Evolutionary conservation across 1,140 invertebrate species (phyloP), one percentile per base, ranked within the genome.

Genomic region (Drosophila parvula): DNA sequence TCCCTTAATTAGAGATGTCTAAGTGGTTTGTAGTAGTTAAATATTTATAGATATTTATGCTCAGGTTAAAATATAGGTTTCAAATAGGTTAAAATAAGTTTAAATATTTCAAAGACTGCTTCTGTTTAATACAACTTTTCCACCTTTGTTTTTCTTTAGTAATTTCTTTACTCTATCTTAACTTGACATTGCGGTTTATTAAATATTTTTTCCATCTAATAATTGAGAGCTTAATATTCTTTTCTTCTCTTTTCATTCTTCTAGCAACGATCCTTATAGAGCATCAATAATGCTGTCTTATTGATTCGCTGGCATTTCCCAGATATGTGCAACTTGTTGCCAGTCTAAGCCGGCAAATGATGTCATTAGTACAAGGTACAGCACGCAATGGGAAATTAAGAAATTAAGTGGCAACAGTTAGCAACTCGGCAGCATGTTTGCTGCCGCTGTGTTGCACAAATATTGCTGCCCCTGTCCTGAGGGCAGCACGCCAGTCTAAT

Each of bases 331-430:
- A 48, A 62, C 62, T 65, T 34, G 64, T 40, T 38, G 38, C 40
- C 40, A 47, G 71, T 67, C 71, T 62, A 51, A 51, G 38, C 53
- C 62, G 55, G 44, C 79, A 86, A 86, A 88, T 86, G 76, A 86
- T 86, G 83, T 88, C 83, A 86, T 86, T 86, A 86, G 79, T 63
- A 63, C 12, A 36, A 67, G 65, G 34, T 43, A 43, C 67, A 47
- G 51, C 79, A 86, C 82, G 79, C 79, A 88, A 78, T 67, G 53
- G 71, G 22, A 56, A 64, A 86, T 86, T 83, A 86, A 86, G 83
- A 86, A 83, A 88, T 86, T 86, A 86, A 88, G 77, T 86, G 76
- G 60, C 71, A 83, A 63, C 83, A 85, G 76, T 85, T 85, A 85
- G 78, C 82, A 68, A 78, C 64, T 77, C 62, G 50, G 83, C 79